Base-by-base conservation (phyloP, 2,888 invertebrate genomes). In the Idaea biselata region DNA sequence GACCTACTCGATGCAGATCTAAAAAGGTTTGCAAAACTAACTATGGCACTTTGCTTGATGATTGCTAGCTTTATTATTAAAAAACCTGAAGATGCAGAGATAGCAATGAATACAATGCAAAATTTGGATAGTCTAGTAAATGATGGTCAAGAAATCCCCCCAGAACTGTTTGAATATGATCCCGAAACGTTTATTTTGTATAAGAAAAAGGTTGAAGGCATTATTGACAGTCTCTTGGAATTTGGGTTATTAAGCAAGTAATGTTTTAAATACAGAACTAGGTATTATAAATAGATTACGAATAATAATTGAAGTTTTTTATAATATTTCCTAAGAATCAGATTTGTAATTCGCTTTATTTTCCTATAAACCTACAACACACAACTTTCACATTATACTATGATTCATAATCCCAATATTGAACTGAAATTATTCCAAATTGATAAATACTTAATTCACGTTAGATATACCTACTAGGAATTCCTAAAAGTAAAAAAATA, bases 1-100 rank as follows among this genome's bases (percentile, higher is more conserved):
- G 74, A 76, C 6, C 72, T 76, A 57, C 67, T 81, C 5, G 74
- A 80, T 32, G 69, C 67, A 31, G 81, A 82, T 61, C 53, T 80
- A n/a, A 76, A 71, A 53, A 74, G 70, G 60, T 76, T 77, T 64
- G 72, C 72, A 0, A 77, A 73, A 64, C 8, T 65, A 0, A 66
- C 64, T 18, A 65, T 81, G 1, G 72, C 63, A 0, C 54, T 66
- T 6, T 58, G 71, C 0, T 6, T 77, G 0, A 17, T 77, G 58
- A n/a, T 75, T 6, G 58, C 68, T 5, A 69, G 58, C n/a, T 55
- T 77, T 18, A 7, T 76, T 11, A 33, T 72, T 0, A 76, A 73
- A 25, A 73, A 73, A 54, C 11, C 69, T 18, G 75, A 76, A 58
- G 77, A 80, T 55, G 73, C 72, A 1, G 60, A 1, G 8, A 1